Conservation (phyloP, 2,888 invertebrate genomes). For the Pandemis heparana region DNA sequence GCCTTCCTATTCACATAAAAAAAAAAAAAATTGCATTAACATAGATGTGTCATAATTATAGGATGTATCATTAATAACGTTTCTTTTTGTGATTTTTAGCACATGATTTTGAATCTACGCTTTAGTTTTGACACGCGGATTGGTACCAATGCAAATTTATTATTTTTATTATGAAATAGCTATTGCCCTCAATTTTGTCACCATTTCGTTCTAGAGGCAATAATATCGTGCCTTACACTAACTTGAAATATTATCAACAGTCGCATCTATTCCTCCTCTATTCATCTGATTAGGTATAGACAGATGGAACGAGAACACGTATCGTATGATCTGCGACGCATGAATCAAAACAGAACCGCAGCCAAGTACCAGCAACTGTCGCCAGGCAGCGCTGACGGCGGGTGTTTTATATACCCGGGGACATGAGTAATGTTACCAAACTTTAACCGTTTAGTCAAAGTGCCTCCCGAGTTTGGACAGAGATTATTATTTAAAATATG, state of each 20-base stretch:
- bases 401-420: background rate
- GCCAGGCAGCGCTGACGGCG: slow-evolving; percentile 13
- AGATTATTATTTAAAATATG: slow-evolving; percentile 10
- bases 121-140: no score
- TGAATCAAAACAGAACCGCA: slow-evolving; percentile 9
- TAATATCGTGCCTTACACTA: background rate
- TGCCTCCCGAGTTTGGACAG: background rate
- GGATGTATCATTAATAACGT: no score
- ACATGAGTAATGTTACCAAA: slow-evolving; percentile 11
- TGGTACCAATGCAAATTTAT: no score
- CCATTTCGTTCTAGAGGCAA: no score
- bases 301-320: background rate
- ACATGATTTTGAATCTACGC: no score
- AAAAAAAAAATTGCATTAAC: no score
- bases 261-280: background rate
- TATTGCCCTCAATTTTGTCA: no score
- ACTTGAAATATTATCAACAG: background rate
- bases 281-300: background rate
- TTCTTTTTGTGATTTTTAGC: no score
- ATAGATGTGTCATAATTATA: no score
- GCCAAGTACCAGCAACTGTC: background rate
- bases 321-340: background rate
- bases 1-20: no score
- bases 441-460: slow-evolving; percentile 1
- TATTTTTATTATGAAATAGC: no score